These are phyloP conservation scores for Regulus satrapa DNA, from an alignment of 2,113 vertebrate genomes.

Conservation along the genomic window DNA sequence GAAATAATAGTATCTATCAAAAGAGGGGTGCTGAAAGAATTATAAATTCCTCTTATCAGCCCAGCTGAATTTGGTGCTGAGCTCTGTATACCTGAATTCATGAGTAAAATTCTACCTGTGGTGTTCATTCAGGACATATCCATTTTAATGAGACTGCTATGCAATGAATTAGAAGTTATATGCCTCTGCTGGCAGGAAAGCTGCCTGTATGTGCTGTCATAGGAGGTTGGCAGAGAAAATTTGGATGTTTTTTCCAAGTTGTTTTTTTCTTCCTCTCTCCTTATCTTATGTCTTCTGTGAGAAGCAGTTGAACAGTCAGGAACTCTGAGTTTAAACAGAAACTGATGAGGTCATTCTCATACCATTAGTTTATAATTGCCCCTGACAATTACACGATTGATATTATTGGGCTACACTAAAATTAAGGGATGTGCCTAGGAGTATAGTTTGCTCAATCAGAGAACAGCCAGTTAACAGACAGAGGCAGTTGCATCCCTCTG, in stretches of 20 bases:
- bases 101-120: background rate
- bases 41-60: background rate
- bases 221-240: background rate
- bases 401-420: background rate
- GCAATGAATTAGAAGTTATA: background rate
- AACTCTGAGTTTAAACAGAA: background rate
- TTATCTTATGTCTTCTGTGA: background rate
- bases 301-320: background rate
- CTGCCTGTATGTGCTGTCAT: background rate
- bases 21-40: background rate
- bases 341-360: background rate
- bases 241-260: background rate
- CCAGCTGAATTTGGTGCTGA: background rate
- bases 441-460: background rate
- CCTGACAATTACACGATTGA: background rate
- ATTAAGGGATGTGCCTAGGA: background rate
- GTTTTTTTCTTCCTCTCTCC: background rate
- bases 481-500: background rate
- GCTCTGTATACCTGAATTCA: background rate
- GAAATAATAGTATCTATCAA: background rate
- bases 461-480: background rate
- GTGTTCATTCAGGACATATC: background rate
- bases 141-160: background rate
- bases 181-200: background rate
- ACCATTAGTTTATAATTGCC: background rate